Conservation (phyloP, 1,140 invertebrate genomes). For the Oscheius sp. region DNA sequence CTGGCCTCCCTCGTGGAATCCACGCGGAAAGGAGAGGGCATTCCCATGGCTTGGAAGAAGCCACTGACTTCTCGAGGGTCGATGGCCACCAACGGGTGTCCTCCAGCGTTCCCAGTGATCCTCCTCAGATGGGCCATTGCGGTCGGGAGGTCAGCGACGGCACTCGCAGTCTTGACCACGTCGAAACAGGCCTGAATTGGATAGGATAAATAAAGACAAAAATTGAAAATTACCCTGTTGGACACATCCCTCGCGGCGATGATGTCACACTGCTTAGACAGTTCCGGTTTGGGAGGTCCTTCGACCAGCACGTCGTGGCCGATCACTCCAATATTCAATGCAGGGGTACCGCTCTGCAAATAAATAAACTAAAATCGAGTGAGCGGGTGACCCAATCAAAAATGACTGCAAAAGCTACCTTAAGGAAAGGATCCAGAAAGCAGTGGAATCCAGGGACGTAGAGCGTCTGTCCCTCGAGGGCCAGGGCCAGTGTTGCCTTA, state of each 20-base stretch:
- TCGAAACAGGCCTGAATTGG: conserved; percentile 11
- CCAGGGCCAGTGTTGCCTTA: no score
- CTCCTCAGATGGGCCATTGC: not conserved
- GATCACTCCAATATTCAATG: conserved; percentile 7
- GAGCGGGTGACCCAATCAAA: no score
- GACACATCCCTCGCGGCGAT: not conserved
- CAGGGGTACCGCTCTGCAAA: not conserved
- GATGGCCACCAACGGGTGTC: conserved; percentile 5
- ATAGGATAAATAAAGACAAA: not conserved
- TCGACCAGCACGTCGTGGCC: not conserved
- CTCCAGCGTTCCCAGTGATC: not conserved
- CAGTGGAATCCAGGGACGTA: conserved; percentile 14
- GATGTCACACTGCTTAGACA: not conserved
- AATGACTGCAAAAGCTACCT: conserved; percentile 3
- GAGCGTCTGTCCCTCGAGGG: not conserved
- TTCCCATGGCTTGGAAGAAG: not conserved
- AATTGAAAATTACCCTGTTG: not conserved
- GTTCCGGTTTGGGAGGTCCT: not conserved
- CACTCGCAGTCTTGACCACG: not conserved
- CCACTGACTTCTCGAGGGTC: not conserved
- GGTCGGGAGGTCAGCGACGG: not conserved
- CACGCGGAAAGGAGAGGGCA: not conserved
- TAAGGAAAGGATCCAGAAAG: conserved; percentile 22
- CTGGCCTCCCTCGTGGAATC: not conserved
- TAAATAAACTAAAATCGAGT: not conserved